These are phyloP conservation scores for Boleophthalmus pectinirostris DNA, from an alignment of 2,113 vertebrate genomes.

Conservation along the genomic window DNA sequence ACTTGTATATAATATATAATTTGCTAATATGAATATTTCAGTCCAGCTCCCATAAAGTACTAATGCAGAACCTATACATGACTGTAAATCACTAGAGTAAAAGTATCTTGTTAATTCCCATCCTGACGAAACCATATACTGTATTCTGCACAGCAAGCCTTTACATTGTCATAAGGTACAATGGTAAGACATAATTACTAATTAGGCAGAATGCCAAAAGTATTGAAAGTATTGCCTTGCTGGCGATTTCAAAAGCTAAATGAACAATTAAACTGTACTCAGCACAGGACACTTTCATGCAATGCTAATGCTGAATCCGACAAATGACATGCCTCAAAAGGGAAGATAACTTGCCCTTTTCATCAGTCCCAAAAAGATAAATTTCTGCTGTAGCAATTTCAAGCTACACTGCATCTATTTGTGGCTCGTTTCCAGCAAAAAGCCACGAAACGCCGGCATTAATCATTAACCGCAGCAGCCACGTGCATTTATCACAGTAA, in stretches of 20 bases:
- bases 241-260: slow-evolving; percentile 18
- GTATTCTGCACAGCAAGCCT: slow-evolving; percentile 3
- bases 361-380: slow-evolving; percentile 40
- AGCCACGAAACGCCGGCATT: slow-evolving; percentile 38
- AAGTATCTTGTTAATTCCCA: background rate
- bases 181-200: slow-evolving; percentile 12
- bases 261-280: slow-evolving; percentile 13
- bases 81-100: background rate
- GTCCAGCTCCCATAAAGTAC: background rate
- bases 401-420: slow-evolving; percentile 41
- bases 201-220: slow-evolving; percentile 15
- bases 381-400: slow-evolving; percentile 46
- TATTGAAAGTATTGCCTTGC: background rate
- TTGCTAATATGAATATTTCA: background rate
- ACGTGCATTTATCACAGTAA: slow-evolving; percentile 38
- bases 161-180: slow-evolving; percentile 9
- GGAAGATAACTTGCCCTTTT: slow-evolving; percentile 34
- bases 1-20: no score
- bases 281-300: slow-evolving; percentile 19
- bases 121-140: background rate
- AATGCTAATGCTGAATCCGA: slow-evolving; percentile 17
- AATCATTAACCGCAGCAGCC: slow-evolving; percentile 44
- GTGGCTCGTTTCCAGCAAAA: slow-evolving; percentile 45
- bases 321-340: slow-evolving; percentile 42
- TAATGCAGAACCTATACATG: background rate